Evolutionary conservation across 2,888 invertebrate genomes (phyloP), one percentile per base, ranked within the genome.

Genomic region (Andrena trimmerana): DNA sequence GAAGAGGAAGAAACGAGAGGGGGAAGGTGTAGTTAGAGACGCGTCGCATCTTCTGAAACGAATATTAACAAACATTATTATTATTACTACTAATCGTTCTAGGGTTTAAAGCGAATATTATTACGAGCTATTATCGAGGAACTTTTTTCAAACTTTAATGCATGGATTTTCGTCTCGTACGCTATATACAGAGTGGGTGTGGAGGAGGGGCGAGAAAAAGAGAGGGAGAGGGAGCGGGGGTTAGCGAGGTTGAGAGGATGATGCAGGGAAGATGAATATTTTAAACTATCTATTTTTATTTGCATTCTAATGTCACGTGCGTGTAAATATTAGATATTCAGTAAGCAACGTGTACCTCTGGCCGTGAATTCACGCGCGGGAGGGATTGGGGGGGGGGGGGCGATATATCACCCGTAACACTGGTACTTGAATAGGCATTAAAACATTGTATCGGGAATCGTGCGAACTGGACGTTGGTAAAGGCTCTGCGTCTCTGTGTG

Each of bases 251-350:
- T 48, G 68, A 59, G 36, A 66, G 29, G 65, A 50, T 52, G 48
- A 60, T 57, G 54, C 62, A 20, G 50, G 84, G 77, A 78, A 86
- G 85, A 67, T 78, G 88, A 89, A 91, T 92, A 92, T 92, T 92
- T 92, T 92, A 87, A 91, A 92, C 89, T 89, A 90, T 91, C 90
- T 92, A 92, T 91, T 92, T 92, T 92, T 90, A 90, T 92, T 92
- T 92, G 89, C 89, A 90, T 89, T 91, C 90, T 91, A 89, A 70
- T 90, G 86, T 86, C 84, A 87, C 75, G 77, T 87, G 81, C 87
- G 85, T 88, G 82, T 87, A 84, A 73, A 84, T 86, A 86, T 82
- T 76, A 77, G 77, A 65, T 84, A 82, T 62, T 31, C 36, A 68
- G 60, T 77, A 80, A 83, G 67, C 36, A 66, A 78, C 67, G 77